A percentile compares a stretch with the other conserved stretches of the same genome.
Evolutionary conservation across 2,888 invertebrate species (phyloP).

Genomic region (Pediacus dermestoides): DNA sequence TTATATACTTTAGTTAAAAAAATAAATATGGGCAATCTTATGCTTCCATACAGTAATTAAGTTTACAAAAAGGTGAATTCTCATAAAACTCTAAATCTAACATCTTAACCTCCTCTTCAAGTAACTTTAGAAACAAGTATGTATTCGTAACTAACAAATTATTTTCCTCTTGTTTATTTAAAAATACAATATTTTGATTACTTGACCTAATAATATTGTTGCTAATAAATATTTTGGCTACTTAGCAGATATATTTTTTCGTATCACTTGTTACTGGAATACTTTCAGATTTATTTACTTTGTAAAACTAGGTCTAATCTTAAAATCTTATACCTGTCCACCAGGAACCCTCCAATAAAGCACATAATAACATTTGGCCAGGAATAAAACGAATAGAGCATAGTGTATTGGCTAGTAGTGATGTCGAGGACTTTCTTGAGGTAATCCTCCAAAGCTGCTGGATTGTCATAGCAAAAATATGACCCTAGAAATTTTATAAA

Average conservation of each 20-base stretch:
- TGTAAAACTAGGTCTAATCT: slow-evolving; percentile 12
- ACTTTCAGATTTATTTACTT: neutral
- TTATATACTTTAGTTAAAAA: no score
- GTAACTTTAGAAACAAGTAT: neutral
- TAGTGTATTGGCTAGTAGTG: slow-evolving; percentile 76
- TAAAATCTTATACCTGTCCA: slow-evolving; percentile 67
- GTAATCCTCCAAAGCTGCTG: slow-evolving; percentile 85
- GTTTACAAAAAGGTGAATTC: no score
- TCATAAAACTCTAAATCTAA: no score
- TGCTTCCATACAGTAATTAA: no score
- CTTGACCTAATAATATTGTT: no score
- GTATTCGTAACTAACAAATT: slow-evolving; percentile 2
- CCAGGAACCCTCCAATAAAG: slow-evolving; percentile 92
- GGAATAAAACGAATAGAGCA: slow-evolving; percentile 90
- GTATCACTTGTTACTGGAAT: no score
- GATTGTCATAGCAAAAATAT: slow-evolving; percentile 97
- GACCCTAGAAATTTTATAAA: slow-evolving; percentile 67
- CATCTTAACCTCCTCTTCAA: no score
- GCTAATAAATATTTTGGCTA: no score
- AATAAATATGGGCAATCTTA: no score
- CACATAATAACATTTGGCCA: slow-evolving; percentile 97
- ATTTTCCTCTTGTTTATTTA: slow-evolving; percentile 6
- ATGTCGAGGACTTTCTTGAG: slow-evolving; percentile 76
- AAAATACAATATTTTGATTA: no score
- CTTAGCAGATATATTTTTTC: no score